Percentiles rank a stretch among this genome's conserved stretches.
Conservation (phyloP, 2,113 vertebrate genomes). For the Nannobrachium achirus region DNA sequence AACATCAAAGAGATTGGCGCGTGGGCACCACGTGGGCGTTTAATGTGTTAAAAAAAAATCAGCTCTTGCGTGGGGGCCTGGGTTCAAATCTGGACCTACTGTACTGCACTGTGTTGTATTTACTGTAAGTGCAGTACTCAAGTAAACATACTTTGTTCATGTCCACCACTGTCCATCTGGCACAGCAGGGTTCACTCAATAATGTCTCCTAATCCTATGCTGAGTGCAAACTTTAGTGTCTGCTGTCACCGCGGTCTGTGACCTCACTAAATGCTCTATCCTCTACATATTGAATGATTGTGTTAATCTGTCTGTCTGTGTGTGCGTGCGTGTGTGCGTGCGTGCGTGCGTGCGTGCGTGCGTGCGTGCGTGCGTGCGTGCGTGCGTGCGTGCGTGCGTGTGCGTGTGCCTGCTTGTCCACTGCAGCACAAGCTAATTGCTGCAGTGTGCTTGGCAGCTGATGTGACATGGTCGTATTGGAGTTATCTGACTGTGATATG, state of each 20-base stretch:
- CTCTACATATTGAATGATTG: constrained; percentile 1
- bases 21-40: too few species aligned
- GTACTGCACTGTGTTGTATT: too few species aligned
- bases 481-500: not conserved
- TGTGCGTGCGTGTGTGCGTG: constrained; percentile 8
- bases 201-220: constrained; percentile 53
- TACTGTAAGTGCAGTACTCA: too few species aligned
- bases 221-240: constrained; percentile 48
- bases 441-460: constrained; percentile 16
- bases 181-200: constrained; percentile 43
- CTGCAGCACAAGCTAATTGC: constrained; percentile 5
- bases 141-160: too few species aligned
- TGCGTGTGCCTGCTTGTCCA: not conserved
- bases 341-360: not conserved
- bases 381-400: constrained; percentile 14
- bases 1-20: too few species aligned
- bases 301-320: constrained; percentile 37
- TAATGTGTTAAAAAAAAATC: too few species aligned
- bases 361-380: not conserved
- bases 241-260: constrained; percentile 13
- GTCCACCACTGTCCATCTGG: constrained; percentile 40
- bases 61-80: too few species aligned
- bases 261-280: not conserved
- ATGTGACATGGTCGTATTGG: not conserved
- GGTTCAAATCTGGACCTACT: too few species aligned